These are phyloP conservation scores for Entomobrya multifasciata DNA, from an alignment of 2,888 invertebrate species.

Conservation along the genomic window DNA sequence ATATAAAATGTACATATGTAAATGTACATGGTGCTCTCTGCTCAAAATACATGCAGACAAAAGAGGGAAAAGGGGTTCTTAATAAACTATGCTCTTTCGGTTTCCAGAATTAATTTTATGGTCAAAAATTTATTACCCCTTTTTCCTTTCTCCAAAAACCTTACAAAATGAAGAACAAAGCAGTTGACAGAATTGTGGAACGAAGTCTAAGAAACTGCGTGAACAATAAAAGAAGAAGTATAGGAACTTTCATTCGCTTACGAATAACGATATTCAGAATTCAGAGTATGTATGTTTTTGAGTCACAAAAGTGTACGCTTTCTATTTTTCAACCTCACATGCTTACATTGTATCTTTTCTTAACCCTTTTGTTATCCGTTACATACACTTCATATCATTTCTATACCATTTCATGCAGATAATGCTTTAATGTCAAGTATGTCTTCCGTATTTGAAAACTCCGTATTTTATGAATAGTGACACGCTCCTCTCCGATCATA, in stretches of 20 bases:
- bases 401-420: conserved; percentile 16
- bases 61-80: conserved; percentile 58
- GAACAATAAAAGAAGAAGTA: background rate
- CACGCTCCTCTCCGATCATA: background rate
- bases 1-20: conserved; percentile 46
- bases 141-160: conserved; percentile 45
- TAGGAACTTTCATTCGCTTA: no score
- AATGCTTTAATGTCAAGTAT: conserved; percentile 29
- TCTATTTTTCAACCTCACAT: background rate
- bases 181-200: conserved; percentile 42
- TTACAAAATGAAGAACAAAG: conserved; percentile 8
- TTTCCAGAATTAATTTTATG: conserved; percentile 79
- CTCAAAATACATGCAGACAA: conserved; percentile 5
- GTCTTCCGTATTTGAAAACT: background rate
- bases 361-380: conserved; percentile 39
- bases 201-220: background rate
- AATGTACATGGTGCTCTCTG: conserved; percentile 2
- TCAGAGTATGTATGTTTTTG: background rate
- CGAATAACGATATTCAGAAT: no score
- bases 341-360: background rate
- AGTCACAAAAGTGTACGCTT: background rate
- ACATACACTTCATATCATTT: conserved; percentile 39
- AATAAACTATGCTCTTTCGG: conserved; percentile 76
- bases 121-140: conserved; percentile 75
- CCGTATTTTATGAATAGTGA: background rate